phyloP scores from a whole-genome alignment of 2,888 invertebrate species.

The Tachina fera region DNA sequence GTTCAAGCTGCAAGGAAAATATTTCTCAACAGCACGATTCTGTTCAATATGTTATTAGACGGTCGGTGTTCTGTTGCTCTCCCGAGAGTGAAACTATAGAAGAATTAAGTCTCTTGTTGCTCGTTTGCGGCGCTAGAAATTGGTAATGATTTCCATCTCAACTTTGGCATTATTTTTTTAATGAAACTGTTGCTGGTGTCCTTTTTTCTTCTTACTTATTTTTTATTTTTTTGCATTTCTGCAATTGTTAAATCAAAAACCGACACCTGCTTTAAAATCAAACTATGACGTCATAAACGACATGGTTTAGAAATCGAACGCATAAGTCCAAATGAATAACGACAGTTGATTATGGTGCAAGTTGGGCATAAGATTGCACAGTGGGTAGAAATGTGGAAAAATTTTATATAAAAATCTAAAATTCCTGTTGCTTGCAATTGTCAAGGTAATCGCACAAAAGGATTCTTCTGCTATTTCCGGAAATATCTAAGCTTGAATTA shows the following conservation, averaged over 20 bases:
- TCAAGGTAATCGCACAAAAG: no score
- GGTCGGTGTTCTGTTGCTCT: conserved; percentile 61
- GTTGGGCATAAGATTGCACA: conserved; percentile 26
- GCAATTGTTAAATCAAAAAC: conserved; percentile 45
- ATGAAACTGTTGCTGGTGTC: conserved; percentile 64
- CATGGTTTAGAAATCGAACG: conserved; percentile 69
- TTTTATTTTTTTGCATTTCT: conserved; percentile 2
- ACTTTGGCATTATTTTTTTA: neutral
- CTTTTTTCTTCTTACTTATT: conserved; percentile 2
- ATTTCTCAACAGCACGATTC: conserved; percentile 26
- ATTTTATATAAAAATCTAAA: no score
- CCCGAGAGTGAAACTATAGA: conserved; percentile 71
- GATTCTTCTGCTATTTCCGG: no score
- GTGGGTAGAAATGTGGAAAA: neutral
- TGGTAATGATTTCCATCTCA: conserved; percentile 6
- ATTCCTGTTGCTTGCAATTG: neutral
- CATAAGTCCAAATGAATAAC: conserved; percentile 56
- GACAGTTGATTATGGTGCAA: conserved; percentile 5
- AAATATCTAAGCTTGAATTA: no score
- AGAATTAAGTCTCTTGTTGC: conserved; percentile 59
- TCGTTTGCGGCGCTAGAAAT: conserved; percentile 28
- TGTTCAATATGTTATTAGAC: conserved; percentile 38
- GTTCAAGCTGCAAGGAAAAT: neutral
- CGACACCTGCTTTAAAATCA: conserved; percentile 70
- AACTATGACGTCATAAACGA: conserved; percentile 78